Percentiles rank a stretch among this genome's conserved stretches.
Conservation (phyloP, 2,113 vertebrate genomes). For the Hiodon alosoides region DNA sequence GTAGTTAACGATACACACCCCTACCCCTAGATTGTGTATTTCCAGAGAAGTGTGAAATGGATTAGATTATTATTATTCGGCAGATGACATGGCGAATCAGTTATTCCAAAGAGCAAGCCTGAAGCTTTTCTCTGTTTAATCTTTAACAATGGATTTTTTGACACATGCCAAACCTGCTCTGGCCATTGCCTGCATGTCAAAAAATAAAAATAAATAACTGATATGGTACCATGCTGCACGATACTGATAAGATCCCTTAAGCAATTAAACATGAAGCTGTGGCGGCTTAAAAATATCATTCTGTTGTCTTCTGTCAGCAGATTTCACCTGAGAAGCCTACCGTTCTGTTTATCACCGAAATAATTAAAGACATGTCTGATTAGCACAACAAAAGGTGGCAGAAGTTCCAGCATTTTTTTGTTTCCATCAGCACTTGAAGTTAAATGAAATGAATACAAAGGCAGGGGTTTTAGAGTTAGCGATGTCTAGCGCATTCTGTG, state of each 20-base stretch:
- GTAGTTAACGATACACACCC: not conserved
- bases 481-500: too few species aligned
- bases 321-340: not conserved
- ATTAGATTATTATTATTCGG: not conserved
- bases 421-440: not conserved
- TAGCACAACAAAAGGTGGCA: not conserved
- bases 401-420: not conserved
- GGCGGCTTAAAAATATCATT: not conserved
- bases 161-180: not conserved
- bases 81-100: not conserved
- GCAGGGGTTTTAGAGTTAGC: too few species aligned
- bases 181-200: not conserved
- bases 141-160: not conserved
- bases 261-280: slow-evolving; percentile 11
- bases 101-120: not conserved
- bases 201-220: not conserved
- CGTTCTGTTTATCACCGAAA: not conserved
- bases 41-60: not conserved
- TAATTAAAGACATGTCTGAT: slow-evolving; percentile 13
- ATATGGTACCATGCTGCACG: not conserved
- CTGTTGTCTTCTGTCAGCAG: slow-evolving; percentile 10
- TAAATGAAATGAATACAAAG: not conserved
- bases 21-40: not conserved
- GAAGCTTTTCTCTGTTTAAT: not conserved
- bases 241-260: not conserved